Conservation (phyloP, 2,113 vertebrate genomes). For the Thoracochromis brauschi region DNA sequence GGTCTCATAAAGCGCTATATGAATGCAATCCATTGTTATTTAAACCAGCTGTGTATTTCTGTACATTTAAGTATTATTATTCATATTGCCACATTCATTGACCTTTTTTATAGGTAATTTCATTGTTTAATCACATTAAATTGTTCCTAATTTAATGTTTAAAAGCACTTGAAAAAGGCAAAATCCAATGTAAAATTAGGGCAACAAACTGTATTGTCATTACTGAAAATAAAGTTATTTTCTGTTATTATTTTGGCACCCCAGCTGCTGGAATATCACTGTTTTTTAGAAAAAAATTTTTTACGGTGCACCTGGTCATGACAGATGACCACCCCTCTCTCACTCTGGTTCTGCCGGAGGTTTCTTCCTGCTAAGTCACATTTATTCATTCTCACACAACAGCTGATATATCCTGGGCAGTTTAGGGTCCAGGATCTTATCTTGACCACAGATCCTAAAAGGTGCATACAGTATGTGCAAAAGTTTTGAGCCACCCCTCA, state of each 20-base stretch:
- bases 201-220: no score
- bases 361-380: neutral
- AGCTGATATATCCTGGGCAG: neutral
- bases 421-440: neutral
- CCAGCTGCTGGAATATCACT: rapidly evolving
- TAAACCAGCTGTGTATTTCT: neutral
- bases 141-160: no score
- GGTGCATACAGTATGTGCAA: neutral
- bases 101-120: no score
- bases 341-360: no score
- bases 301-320: no score
- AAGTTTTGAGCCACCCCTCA: neutral
- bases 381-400: neutral
- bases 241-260: neutral
- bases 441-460: neutral
- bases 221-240: no score
- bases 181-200: no score
- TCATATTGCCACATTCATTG: neutral
- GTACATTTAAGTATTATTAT: neutral
- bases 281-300: no score
- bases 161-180: no score
- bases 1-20: neutral
- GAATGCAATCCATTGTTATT: neutral
- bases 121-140: no score
- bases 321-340: no score